phyloP scores from a whole-genome alignment of 2,113 vertebrate genomes.

The Megatriorchis doriae region DNA sequence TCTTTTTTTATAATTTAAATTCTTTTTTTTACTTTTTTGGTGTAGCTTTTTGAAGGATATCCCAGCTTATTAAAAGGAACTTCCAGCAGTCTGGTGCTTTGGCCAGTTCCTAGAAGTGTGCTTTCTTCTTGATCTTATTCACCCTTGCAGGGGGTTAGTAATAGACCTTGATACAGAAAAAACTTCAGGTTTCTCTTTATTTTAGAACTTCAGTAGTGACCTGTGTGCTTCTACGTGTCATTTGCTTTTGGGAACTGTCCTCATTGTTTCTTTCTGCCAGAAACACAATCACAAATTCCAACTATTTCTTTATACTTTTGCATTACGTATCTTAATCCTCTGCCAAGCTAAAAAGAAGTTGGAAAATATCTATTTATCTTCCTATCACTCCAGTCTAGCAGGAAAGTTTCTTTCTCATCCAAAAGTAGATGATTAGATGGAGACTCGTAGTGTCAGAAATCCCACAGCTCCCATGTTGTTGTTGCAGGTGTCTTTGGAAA shows the following conservation, averaged over 20 bases:
- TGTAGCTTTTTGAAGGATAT: neutral
- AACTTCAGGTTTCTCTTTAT: neutral
- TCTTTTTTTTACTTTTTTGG: neutral
- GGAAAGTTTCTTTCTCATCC: conserved; percentile 22
- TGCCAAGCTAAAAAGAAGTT: conserved; percentile 7
- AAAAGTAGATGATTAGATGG: neutral
- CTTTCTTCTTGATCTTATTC: neutral
- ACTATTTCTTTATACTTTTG: neutral
- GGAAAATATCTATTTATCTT: conserved; percentile 34
- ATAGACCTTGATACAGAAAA: neutral
- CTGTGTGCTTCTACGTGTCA: neutral
- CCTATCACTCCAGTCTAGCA: neutral
- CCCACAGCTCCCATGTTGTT: neutral
- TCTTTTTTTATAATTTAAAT: too few relatives aligned
- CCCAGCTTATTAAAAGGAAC: neutral
- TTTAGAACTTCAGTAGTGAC: neutral
- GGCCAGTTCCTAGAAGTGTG: neutral
- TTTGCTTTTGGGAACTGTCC: neutral
- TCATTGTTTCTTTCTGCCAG: neutral
- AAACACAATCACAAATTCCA: conserved; percentile 20
- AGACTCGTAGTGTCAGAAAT: neutral
- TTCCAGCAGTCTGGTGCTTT: neutral
- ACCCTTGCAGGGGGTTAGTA: neutral
- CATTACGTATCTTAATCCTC: neutral
- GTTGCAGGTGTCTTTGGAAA: conserved; percentile 39